Percentiles rank a stretch among this genome's conserved stretches.
Conservation (phyloP, 2,888 invertebrate species). For the Lucinisca nassula region DNA sequence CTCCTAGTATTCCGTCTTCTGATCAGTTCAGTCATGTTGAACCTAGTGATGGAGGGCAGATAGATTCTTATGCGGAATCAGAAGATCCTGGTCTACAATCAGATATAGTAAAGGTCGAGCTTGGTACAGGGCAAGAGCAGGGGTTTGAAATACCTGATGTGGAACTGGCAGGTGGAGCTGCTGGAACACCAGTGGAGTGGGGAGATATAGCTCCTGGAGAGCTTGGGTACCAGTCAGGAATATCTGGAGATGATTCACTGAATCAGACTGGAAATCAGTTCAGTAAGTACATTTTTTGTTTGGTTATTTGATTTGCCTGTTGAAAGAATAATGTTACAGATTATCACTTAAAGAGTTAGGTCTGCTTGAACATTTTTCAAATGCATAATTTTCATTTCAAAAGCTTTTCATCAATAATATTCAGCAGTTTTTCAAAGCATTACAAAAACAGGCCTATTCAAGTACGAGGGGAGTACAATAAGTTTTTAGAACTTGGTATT, state of each 20-base stretch:
- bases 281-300: no score
- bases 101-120: slow-evolving; percentile 65
- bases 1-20: neutral
- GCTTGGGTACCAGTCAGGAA: neutral
- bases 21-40: neutral
- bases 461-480: no score
- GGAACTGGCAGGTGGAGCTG: slow-evolving; percentile 10
- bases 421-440: no score
- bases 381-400: no score
- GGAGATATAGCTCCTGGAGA: neutral
- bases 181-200: neutral
- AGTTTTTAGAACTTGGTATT: no score
- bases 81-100: slow-evolving; percentile 15
- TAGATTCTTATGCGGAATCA: slow-evolving; percentile 28
- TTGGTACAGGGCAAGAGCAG: slow-evolving; percentile 64
- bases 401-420: no score
- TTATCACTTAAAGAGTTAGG: no score
- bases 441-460: no score
- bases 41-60: neutral
- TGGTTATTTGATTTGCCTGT: no score
- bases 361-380: no score
- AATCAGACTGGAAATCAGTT: neutral
- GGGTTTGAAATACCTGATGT: slow-evolving; percentile 65
- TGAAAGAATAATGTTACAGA: no score
- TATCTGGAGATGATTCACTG: neutral